Conservation (phyloP, 2,113 vertebrate species). For the Grus americana region DNA sequence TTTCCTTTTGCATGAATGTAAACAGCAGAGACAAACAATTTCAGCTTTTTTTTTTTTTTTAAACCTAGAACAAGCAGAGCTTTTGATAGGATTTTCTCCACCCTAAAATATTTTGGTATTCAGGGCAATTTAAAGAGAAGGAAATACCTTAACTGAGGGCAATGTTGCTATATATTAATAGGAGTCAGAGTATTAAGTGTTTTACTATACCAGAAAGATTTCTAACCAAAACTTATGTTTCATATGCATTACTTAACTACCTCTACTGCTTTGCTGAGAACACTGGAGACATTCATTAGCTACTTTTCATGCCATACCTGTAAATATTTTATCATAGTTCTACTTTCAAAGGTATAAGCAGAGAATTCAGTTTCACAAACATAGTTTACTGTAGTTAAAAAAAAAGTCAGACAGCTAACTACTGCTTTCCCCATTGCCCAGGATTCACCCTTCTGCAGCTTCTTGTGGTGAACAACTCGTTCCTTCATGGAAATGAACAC, state of each 20-base stretch:
- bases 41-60: background rate
- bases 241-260: background rate
- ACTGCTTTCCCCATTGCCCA: background rate
- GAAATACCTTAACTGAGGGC: background rate
- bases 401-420: background rate
- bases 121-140: background rate
- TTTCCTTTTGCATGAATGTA: background rate
- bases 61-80: background rate
- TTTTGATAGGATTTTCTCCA: background rate
- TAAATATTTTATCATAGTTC: conserved; percentile 63
- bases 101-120: background rate
- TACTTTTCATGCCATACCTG: conserved; percentile 1
- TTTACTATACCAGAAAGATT: background rate
- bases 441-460: background rate
- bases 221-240: background rate
- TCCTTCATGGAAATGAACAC: background rate
- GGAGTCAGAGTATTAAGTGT: background rate
- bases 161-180: background rate
- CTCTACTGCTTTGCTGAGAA: background rate
- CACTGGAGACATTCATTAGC: conserved; percentile 31
- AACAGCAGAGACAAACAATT: background rate
- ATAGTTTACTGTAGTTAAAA: background rate
- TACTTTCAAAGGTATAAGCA: conserved; percentile 43
- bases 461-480: background rate
- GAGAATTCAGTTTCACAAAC: conserved; percentile 33